Percentiles rank a stretch among this genome's conserved stretches.
Conservation (phyloP, 1,140 invertebrate genomes). For the Drosophila nebulosa region DNA sequence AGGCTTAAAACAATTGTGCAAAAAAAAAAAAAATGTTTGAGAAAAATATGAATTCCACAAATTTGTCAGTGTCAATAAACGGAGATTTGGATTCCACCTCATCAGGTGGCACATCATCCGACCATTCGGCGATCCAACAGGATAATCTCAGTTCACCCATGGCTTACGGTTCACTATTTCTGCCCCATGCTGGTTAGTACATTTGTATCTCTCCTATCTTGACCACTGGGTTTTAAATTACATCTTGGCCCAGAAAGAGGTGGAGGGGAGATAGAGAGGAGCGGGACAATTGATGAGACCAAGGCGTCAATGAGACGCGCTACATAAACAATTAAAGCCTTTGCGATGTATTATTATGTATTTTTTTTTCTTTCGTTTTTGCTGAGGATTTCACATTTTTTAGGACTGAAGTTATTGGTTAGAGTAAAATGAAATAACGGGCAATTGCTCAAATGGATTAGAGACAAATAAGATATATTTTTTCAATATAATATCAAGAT, state of each 20-base stretch:
- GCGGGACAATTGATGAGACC: conserved; percentile 7
- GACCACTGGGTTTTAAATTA: background rate
- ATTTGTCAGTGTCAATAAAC: conserved; percentile 62
- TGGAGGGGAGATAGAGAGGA: background rate
- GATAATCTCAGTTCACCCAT: conserved; percentile 76
- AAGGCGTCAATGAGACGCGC: conserved; percentile 68
- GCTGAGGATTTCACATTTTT: conserved; percentile 66
- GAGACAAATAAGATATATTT: background rate
- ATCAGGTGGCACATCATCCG: conserved; percentile 76
- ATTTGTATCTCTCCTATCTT: conserved; percentile 1
- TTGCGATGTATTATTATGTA: conserved; percentile 29
- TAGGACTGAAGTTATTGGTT: conserved; percentile 37
- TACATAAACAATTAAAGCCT: conserved; percentile 73
- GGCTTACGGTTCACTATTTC: conserved; percentile 70
- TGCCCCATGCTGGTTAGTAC: conserved; percentile 72
- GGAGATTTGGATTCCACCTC: conserved; percentile 78
- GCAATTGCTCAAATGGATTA: background rate
- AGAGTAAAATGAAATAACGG: background rate
- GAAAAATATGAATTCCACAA: conserved; percentile 71
- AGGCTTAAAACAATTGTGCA: background rate
- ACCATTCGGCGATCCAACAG: conserved; percentile 71
- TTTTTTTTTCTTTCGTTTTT: conserved; percentile 39
- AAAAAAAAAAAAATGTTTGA: conserved; percentile 58
- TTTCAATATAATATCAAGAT: background rate
- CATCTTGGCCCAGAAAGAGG: background rate